Base-by-base conservation (phyloP, 2,888 invertebrate species). In the Ametastegia equiseti region DNA sequence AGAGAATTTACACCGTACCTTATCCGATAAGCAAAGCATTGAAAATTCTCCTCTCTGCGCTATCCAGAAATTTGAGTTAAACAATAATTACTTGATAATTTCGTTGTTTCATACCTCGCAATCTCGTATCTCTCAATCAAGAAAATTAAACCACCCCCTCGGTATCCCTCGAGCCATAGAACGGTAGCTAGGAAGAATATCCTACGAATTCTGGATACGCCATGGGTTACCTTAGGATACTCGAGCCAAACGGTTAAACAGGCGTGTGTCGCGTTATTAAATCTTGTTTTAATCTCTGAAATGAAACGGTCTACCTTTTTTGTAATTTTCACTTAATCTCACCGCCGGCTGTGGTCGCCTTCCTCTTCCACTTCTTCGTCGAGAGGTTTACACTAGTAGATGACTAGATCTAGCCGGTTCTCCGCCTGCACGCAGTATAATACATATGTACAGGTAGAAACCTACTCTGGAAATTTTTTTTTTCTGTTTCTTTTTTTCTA, bases 251-350 rank as follows among this genome's bases (percentile, higher is more conserved):
- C 88, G 89, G 88, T 89, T 90, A 89, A 89, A 88, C 85, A 86
- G 88, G 87, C 88, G 88, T 89, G 89, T 87, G 88, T 89, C 88
- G 89, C 88, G 89, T 89, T 90, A 89, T 90, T 89, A 89, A 89
- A 90, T 90, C 88, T 87, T 86, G 86, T 88, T 89, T 90, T 90
- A 89, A 90, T 89, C 89, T 88, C 86, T 86, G 86, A 78, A 27
- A 60, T 60, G 78, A 78, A 63, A 78, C 27, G 63, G 39, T 75
- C 75, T 23, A 50, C 50, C n/a, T 36, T 75, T 75, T 75, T 75
- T 75, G 23, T 36, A 75, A 75, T 75, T 36, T 75, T 50, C 50
- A 33, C 50, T 36, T 50, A 54, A 54, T 75, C 54, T 9, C 50
- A 73, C 50, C 47, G 33, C 47, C 30, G 45, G 19, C 67, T 27